Conservation (phyloP, 23 tunicate genomes). For the Ascidia mentula region DNA sequence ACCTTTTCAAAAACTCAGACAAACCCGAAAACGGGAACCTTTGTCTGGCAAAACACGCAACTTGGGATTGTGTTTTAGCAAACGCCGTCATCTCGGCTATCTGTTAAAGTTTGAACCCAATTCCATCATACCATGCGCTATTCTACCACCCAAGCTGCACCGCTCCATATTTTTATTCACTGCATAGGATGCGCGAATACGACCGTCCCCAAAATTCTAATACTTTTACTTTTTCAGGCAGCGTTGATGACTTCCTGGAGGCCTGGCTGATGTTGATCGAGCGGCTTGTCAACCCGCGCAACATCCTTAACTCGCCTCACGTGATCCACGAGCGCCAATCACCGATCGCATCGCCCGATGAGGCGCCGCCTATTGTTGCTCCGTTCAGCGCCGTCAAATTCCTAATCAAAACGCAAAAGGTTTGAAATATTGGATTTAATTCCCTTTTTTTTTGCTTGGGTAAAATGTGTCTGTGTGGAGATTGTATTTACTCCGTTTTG, state of each 20-base stretch:
- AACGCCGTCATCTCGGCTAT: no score
- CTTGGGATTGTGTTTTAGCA: no score
- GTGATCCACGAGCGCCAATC: slow-evolving; percentile 44
- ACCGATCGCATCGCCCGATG: slow-evolving; percentile 22
- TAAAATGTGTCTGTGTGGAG: not conserved
- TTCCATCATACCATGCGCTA: no score
- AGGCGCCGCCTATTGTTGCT: slow-evolving; percentile 34
- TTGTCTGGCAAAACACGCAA: no score
- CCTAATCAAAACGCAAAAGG: slow-evolving; percentile 82
- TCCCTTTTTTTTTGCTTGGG: not conserved
- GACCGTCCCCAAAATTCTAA: not conserved
- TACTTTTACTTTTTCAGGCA: slow-evolving; percentile 28
- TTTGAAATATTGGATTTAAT: not conserved
- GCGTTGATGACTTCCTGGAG: slow-evolving; percentile 74
- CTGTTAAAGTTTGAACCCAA: no score
- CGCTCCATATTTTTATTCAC: no score
- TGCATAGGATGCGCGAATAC: no score
- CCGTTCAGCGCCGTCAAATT: slow-evolving; percentile 81
- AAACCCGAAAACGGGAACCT: no score
- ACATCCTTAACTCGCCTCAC: slow-evolving; percentile 82
- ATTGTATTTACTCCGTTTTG: not conserved
- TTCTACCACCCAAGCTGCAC: no score
- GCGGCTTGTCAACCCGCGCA: slow-evolving; percentile 75
- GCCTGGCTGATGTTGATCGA: slow-evolving; percentile 87
- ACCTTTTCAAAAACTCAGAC: no score